These are phyloP conservation scores for Thryonomys swinderianus DNA, from an alignment of 2,113 vertebrate species.

Conservation along the genomic window DNA sequence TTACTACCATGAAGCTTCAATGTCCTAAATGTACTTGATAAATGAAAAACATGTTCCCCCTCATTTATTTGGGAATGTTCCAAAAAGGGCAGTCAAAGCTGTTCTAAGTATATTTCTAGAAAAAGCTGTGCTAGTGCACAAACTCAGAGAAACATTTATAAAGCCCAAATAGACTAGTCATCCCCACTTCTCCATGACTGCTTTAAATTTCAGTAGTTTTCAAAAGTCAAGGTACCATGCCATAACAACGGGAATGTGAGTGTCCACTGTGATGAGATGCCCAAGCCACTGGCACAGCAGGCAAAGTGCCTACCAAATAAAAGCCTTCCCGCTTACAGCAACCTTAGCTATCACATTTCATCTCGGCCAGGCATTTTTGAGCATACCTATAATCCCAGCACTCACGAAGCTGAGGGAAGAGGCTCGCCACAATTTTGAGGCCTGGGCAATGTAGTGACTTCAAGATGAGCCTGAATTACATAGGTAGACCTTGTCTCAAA, in stretches of 20 bases:
- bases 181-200: background rate
- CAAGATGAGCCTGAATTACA: background rate
- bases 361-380: background rate
- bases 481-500: background rate
- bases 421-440: background rate
- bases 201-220: background rate
- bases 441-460: background rate
- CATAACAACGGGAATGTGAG: background rate
- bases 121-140: background rate
- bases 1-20: background rate
- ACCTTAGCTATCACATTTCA: background rate
- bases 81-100: background rate
- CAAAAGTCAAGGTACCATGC: background rate
- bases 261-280: background rate
- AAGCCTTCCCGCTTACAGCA: no score
- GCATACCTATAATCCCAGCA: background rate
- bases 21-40: conserved; percentile 11
- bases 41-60: background rate
- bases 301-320: background rate
- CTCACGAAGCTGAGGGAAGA: background rate
- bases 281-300: background rate
- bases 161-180: background rate
- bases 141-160: background rate
- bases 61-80: background rate
- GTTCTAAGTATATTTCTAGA: background rate